Percentiles rank a stretch among this genome's conserved stretches.
phyloP scores from a whole-genome alignment of 2,797 vertebrate genomes.

The Lacerta bilineata region DNA sequence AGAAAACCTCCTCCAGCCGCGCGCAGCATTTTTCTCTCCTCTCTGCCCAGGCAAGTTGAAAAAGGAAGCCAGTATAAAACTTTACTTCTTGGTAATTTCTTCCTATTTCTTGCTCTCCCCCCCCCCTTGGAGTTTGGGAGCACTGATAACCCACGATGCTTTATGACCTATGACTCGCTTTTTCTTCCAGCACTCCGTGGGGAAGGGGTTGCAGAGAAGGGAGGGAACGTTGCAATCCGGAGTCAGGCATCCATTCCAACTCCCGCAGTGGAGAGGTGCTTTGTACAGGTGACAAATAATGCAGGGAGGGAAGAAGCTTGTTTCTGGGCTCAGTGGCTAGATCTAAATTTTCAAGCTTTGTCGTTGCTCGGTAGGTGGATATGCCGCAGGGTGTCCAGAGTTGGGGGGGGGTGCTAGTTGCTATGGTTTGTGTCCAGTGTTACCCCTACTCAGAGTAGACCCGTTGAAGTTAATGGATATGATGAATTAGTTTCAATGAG shows the following conservation, averaged over 20 bases:
- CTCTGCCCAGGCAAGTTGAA: slow-evolving; percentile 72
- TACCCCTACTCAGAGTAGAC: too few species aligned
- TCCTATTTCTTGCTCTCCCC: slow-evolving; percentile 43
- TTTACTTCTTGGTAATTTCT: slow-evolving; percentile 21
- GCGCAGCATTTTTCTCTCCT: slow-evolving; percentile 45
- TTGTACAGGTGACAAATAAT: not conserved
- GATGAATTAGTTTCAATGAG: too few species aligned
- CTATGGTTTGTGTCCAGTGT: too few species aligned
- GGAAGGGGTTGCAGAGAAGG: not conserved
- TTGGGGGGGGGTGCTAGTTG: too few species aligned
- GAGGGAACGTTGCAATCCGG: not conserved
- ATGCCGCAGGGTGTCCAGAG: too few species aligned
- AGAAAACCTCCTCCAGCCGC: slow-evolving; percentile 63
- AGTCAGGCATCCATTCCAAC: not conserved
- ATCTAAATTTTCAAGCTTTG: not conserved
- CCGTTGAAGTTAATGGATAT: too few species aligned
- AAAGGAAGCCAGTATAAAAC: slow-evolving; percentile 61
- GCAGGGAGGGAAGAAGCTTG: not conserved
- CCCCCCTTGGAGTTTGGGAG: not conserved
- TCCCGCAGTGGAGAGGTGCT: not conserved
- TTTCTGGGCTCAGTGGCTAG: not conserved
- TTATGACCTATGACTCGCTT: slow-evolving; percentile 35
- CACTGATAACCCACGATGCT: not conserved
- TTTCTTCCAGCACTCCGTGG: slow-evolving; percentile 32
- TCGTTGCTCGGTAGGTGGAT: too few species aligned